Base-by-base conservation (phyloP, 1,140 invertebrate genomes). In the Ooceraea biroi region DNA sequence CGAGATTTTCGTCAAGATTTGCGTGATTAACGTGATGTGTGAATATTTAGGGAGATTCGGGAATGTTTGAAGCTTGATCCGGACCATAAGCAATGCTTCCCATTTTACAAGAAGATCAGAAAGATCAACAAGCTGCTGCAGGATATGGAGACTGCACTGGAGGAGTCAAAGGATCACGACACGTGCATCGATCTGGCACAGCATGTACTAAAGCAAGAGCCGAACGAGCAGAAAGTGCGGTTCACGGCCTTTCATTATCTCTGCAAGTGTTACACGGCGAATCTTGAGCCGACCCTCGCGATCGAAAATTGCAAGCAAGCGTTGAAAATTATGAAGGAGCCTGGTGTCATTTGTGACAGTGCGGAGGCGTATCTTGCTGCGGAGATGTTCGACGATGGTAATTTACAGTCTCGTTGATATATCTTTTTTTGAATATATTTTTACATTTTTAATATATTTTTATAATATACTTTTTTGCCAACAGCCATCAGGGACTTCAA, bases 1-100 rank as follows among this genome's bases (percentile, higher is more conserved):
- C 12, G 19, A 65, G n/a, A 30, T 17, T 63, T 25, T 36, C 41
- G 1, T 74, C 30, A 3, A 57, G n/a, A 65, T 19, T 2, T 36
- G 1, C 4, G 12, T 7, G 7, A 66, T 22, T 84, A 80, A 84
- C 50, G 8, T 48, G 14, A 3, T 5, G 19, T 5, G 19, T 41
- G 25, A 82, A 80, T 44, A 0, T 90, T 41, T 72, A 97, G 97
- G 93, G 98, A 99, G 95, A 97, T 99, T 86, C 96, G 99, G 27
- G 99, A 99, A 94, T 99, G 99, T 94, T 95, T 99, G 11, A 99
- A 99, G 94, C 95, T 99, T 30, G 99, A 99, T 95, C 98, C 99
- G 0, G 99, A 99, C 90, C 98, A 99, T 94, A 98, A 99, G 94
- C 95, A 97, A 80, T 99, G 99, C 95, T 99, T 96, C 94, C 96